Evolutionary conservation across 1,140 invertebrate genomes (phyloP).

Genomic region (Drosophila arizonae): DNA sequence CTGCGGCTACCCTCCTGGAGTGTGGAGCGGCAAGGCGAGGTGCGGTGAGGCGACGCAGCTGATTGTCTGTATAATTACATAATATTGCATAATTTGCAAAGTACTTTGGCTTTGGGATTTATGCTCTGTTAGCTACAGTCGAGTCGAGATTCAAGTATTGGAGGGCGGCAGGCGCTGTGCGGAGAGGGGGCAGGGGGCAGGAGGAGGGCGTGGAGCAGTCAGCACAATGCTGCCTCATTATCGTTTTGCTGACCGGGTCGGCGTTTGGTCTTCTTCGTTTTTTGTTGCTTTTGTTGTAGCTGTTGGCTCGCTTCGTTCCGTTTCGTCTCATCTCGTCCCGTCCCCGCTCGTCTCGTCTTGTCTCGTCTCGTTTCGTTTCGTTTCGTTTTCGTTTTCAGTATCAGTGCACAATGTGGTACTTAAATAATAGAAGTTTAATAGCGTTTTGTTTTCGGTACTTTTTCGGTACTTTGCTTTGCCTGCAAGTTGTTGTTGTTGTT

Average conservation of each 20-base stretch:
- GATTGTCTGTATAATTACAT: slow-evolving; percentile 80
- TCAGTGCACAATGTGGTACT: slow-evolving; percentile 80
- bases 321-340: slow-evolving; percentile 53
- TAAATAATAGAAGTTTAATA: slow-evolving; percentile 82
- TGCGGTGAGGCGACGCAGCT: slow-evolving; percentile 9
- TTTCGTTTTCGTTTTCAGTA: slow-evolving; percentile 60
- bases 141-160: slow-evolving; percentile 19
- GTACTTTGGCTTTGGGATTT: slow-evolving; percentile 77
- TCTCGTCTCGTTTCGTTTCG: slow-evolving; percentile 42
- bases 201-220: not conserved
- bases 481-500: slow-evolving; percentile 60
- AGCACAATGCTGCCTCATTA: slow-evolving; percentile 46
- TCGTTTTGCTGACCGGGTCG: slow-evolving; percentile 43
- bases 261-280: slow-evolving; percentile 32
- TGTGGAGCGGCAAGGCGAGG: too few relatives aligned
- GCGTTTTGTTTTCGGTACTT: slow-evolving; percentile 70
- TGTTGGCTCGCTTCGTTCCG: slow-evolving; percentile 30
- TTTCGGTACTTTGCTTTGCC: slow-evolving; percentile 56
- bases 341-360: slow-evolving; percentile 18
- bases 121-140: slow-evolving; percentile 75
- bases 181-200: not conserved
- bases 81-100: slow-evolving; percentile 80
- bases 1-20: not conserved
- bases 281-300: slow-evolving; percentile 7
- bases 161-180: not conserved